Evolutionary conservation across 92 coral and sea anemone genomes (phyloP).

Genomic region (Scolanthus callimorphus): DNA sequence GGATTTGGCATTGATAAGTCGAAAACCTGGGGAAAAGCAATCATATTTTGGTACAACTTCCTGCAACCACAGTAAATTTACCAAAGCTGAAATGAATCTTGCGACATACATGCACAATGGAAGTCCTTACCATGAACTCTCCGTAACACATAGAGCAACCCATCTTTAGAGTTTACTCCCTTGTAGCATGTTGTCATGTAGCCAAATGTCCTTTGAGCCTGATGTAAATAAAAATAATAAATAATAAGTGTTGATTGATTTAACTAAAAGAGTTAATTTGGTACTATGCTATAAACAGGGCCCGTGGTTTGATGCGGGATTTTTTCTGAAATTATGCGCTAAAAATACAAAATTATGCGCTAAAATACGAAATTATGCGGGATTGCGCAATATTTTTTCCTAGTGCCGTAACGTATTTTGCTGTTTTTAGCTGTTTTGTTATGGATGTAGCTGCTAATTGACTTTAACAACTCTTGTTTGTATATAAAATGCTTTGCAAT

Average conservation of each 20-base stretch:
- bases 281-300: too few relatives aligned
- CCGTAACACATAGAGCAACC: slow-evolving; percentile 80
- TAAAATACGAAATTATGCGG: too few relatives aligned
- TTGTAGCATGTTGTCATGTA: slow-evolving; percentile 97
- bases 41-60: background rate
- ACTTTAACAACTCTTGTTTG: too few relatives aligned
- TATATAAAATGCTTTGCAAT: too few relatives aligned
- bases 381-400: too few relatives aligned
- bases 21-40: slow-evolving; percentile 72
- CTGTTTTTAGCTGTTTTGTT: too few relatives aligned
- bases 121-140: slow-evolving; percentile 89
- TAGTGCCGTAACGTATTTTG: too few relatives aligned
- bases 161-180: slow-evolving; percentile 86
- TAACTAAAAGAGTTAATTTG: background rate
- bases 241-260: background rate
- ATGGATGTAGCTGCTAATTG: too few relatives aligned
- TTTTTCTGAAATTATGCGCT: too few relatives aligned
- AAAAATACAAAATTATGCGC: too few relatives aligned
- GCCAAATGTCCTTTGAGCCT: slow-evolving; percentile 98
- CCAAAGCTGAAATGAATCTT: background rate
- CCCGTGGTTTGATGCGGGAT: too few relatives aligned
- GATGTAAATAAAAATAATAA: background rate
- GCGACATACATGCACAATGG: background rate
- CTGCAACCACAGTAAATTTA: background rate
- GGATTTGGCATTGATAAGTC: slow-evolving; percentile 91